Evolutionary conservation across 2,888 invertebrate species (phyloP).

Genomic region (Stratiomys singularior): DNA sequence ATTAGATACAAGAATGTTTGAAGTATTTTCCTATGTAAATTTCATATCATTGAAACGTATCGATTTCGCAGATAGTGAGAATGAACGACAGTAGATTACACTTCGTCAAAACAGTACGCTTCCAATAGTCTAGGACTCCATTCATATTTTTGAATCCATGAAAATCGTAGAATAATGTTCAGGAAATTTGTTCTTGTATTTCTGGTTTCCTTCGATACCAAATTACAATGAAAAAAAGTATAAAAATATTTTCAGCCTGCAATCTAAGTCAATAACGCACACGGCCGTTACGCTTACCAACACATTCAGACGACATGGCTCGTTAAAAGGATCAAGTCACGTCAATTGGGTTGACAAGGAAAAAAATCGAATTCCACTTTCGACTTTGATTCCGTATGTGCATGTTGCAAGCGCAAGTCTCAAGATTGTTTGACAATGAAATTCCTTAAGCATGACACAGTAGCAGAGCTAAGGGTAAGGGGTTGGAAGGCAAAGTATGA

Average conservation of each 20-base stretch:
- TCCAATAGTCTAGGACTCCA: too few species aligned
- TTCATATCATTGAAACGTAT: conserved; percentile 11
- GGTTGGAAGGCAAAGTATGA: not conserved
- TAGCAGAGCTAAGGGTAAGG: not conserved
- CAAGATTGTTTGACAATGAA: conserved; percentile 3
- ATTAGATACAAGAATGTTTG: not conserved
- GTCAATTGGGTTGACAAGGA: conserved; percentile 18
- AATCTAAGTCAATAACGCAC: not conserved
- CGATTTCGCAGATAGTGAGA: conserved; percentile 7
- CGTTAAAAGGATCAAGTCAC: conserved; percentile 29
- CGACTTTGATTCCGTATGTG: not conserved
- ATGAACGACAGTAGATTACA: not conserved
- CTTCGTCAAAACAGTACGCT: not conserved
- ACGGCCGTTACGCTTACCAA: not conserved
- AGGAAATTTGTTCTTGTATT: too few species aligned
- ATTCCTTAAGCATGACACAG: not conserved
- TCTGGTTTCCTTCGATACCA: too few species aligned
- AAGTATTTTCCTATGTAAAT: conserved; percentile 30
- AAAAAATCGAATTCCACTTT: conserved; percentile 10
- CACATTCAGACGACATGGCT: not conserved
- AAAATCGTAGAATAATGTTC: too few species aligned
- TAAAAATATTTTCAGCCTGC: too few species aligned
- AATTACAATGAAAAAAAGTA: too few species aligned
- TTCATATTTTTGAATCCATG: too few species aligned
- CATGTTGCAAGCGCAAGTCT: not conserved